These are phyloP conservation scores for Xanthorhoe spadicearia DNA, from an alignment of 2,888 invertebrate genomes.

Conservation along the genomic window DNA sequence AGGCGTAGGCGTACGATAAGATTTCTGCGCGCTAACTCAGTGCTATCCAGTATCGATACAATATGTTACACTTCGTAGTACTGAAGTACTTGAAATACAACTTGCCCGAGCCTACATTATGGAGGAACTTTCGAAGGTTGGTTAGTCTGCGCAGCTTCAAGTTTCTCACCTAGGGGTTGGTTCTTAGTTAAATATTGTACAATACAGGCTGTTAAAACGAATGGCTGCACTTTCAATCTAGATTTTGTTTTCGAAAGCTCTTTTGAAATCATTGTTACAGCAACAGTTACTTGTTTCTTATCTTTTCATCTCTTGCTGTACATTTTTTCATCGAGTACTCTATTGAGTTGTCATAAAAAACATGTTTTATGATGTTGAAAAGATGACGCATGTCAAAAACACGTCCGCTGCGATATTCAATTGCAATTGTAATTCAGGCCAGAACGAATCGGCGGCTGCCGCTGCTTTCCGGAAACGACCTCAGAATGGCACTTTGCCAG, in stretches of 20 bases:
- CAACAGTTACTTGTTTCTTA: constrained; percentile 7
- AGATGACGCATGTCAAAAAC: constrained; percentile 69
- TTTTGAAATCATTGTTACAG: constrained; percentile 9
- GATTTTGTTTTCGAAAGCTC: constrained; percentile 2
- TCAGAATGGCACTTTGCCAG: constrained; percentile 76
- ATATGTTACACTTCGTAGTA: constrained; percentile 25
- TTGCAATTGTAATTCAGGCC: constrained; percentile 73
- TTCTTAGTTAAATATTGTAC: constrained; percentile 3
- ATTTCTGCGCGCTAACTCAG: constrained; percentile 48
- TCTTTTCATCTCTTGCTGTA: constrained; percentile 21
- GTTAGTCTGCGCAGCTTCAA: constrained; percentile 8
- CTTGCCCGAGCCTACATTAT: constrained; percentile 11
- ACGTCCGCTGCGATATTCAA: constrained; percentile 62
- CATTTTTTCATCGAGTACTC: constrained; percentile 24
- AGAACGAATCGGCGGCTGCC: constrained; percentile 69
- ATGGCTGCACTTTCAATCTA: background rate
- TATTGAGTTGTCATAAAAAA: constrained; percentile 34
- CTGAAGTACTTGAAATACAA: constrained; percentile 21
- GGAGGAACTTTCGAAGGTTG: constrained; percentile 17
- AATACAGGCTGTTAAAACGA: constrained; percentile 1
- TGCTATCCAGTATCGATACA: constrained; percentile 23
- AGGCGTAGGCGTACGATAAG: constrained; percentile 72
- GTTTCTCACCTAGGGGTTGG: constrained; percentile 5
- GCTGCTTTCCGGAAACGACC: constrained; percentile 74
- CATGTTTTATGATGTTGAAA: constrained; percentile 48